These are phyloP conservation scores for Drosophila nasuta DNA, from an alignment of 1,140 invertebrate species.

Conservation along the genomic window DNA sequence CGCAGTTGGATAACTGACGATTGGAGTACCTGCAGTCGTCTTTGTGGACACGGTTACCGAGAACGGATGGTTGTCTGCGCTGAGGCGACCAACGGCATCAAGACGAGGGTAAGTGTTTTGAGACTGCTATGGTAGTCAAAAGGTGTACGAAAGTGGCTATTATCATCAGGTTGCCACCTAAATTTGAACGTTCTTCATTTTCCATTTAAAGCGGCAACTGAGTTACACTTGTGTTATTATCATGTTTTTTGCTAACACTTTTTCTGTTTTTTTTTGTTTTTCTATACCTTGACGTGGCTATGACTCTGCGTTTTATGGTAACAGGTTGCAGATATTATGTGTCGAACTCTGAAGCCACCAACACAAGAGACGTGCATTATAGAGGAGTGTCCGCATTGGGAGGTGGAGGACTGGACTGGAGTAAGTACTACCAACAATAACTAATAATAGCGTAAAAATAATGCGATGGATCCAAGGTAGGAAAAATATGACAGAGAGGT, in stretches of 20 bases:
- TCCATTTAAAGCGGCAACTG: constrained; percentile 53
- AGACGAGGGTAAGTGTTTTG: constrained; percentile 87
- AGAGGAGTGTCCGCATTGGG: constrained; percentile 93
- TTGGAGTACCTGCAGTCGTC: constrained; percentile 93
- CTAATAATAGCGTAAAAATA: constrained; percentile 48
- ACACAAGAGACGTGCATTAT: constrained; percentile 92
- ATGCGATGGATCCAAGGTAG: too few relatives aligned
- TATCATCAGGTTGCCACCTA: constrained; percentile 46
- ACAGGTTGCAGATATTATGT: constrained; percentile 90
- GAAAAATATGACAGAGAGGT: too few relatives aligned
- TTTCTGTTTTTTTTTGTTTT: background rate
- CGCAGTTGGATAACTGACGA: constrained; percentile 94
- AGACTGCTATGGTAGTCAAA: constrained; percentile 14
- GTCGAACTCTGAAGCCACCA: constrained; percentile 90
- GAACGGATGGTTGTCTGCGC: constrained; percentile 92
- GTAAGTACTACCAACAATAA: constrained; percentile 87
- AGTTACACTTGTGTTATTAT: constrained; percentile 58
- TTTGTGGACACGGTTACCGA: constrained; percentile 93
- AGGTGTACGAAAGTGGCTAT: constrained; percentile 57
- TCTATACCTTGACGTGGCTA: too few relatives aligned
- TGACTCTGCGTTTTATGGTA: constrained; percentile 27
- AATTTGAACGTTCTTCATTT: constrained; percentile 60
- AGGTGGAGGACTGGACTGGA: constrained; percentile 93
- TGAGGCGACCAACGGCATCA: constrained; percentile 89
- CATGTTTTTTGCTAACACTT: constrained; percentile 60